Percentiles rank a stretch among this genome's conserved stretches.
phyloP scores from a whole-genome alignment of 2,888 invertebrate species.

The Muschampia plurimacula region DNA sequence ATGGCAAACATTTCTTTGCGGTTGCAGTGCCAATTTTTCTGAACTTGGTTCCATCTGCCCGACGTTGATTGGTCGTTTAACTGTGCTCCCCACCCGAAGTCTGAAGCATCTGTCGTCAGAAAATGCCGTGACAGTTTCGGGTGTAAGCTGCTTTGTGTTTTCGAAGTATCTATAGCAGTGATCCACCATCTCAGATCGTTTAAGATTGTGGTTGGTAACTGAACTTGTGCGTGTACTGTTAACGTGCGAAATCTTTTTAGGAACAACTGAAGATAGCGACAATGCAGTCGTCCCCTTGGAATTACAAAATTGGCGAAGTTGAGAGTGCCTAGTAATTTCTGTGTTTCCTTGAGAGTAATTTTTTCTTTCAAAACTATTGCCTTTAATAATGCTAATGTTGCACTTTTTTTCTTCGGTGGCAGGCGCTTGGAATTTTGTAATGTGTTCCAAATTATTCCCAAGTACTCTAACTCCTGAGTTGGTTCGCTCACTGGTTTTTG shows the following conservation, averaged over 20 bases:
- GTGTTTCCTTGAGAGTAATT: background rate
- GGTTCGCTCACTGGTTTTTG: background rate
- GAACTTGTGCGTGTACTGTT: background rate
- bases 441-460: background rate
- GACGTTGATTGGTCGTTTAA: background rate
- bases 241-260: background rate
- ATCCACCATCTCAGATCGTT: slow-evolving; percentile 1
- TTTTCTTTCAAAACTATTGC: background rate
- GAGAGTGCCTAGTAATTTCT: background rate
- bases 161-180: background rate
- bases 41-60: background rate
- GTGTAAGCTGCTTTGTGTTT: background rate
- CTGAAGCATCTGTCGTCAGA: background rate
- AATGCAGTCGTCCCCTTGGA: background rate
- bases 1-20: slow-evolving; percentile 25
- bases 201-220: background rate
- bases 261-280: background rate
- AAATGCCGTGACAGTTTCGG: background rate
- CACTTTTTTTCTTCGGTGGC: background rate
- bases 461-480: background rate
- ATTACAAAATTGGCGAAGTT: background rate
- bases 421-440: background rate
- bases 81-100: slow-evolving; percentile 36
- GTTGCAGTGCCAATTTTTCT: background rate
- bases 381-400: background rate